phyloP scores from a whole-genome alignment of 2,113 vertebrate species.

The Glaucidium brasilianum region DNA sequence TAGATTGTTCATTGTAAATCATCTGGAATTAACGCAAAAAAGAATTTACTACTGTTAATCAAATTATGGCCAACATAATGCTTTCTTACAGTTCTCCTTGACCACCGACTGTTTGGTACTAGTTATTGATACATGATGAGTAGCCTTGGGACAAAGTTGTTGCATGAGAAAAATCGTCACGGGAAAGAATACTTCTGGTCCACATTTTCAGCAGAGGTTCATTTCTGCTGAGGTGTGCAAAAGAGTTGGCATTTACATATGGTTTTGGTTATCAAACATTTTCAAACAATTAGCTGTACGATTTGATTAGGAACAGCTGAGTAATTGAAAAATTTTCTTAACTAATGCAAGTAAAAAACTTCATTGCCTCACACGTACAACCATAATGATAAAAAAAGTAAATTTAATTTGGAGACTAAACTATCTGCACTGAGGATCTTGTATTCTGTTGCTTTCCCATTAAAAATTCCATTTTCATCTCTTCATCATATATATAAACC shows the following conservation, averaged over 20 bases:
- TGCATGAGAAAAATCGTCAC: neutral
- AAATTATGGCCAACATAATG: neutral
- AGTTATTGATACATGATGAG: neutral
- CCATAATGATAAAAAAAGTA: neutral
- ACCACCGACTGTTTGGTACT: neutral
- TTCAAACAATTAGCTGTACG: neutral
- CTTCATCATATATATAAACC: constrained; percentile 46
- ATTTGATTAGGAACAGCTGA: neutral
- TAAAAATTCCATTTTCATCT: constrained; percentile 42
- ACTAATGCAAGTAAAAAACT: neutral
- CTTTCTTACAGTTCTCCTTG: neutral
- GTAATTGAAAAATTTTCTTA: neutral
- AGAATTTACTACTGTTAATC: neutral
- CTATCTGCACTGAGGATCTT: neutral
- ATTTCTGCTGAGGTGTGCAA: neutral
- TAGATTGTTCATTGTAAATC: neutral
- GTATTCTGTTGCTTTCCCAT: constrained; percentile 30
- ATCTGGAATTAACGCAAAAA: too few relatives aligned
- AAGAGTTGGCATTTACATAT: neutral
- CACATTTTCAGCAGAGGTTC: neutral
- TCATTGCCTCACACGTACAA: neutral
- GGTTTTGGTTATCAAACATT: neutral
- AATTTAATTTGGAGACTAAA: neutral
- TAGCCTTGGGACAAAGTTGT: neutral
- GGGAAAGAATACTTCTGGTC: neutral